These are phyloP conservation scores for Drosophila kanapiae DNA, from an alignment of 1,140 invertebrate genomes.

Conservation along the genomic window DNA sequence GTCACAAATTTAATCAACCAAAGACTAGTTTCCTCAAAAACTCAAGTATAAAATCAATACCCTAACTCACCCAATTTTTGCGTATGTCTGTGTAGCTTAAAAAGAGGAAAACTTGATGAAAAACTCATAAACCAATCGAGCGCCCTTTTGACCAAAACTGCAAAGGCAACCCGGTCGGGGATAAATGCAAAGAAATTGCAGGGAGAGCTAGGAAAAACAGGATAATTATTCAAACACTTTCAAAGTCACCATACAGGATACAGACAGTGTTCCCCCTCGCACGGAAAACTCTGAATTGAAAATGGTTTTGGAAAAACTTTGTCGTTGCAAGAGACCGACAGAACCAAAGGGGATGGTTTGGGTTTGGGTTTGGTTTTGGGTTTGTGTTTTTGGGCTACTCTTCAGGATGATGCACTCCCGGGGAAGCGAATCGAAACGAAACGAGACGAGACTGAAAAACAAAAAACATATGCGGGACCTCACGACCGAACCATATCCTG, in stretches of 20 bases:
- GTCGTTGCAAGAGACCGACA: constrained; percentile 31
- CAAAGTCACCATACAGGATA: constrained; percentile 63
- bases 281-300: constrained; percentile 43
- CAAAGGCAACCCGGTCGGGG: constrained; percentile 34
- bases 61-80: constrained; percentile 2
- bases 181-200: constrained; percentile 53
- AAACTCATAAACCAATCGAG: constrained; percentile 57
- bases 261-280: constrained; percentile 23
- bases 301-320: constrained; percentile 48
- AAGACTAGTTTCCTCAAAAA: constrained; percentile 13
- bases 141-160: constrained; percentile 7
- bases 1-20: constrained; percentile 7
- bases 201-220: constrained; percentile 48
- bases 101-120: constrained; percentile 24
- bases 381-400: constrained; percentile 17
- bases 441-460: constrained; percentile 53
- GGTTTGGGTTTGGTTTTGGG: constrained; percentile 2
- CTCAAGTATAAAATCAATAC: constrained; percentile 6
- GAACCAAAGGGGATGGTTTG: constrained; percentile 14
- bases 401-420: constrained; percentile 51
- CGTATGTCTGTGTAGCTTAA: constrained; percentile 6
- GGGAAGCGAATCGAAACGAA: constrained; percentile 67
- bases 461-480: constrained; percentile 76
- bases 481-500: constrained; percentile 67
- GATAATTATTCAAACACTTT: constrained; percentile 83